phyloP scores from a whole-genome alignment of 2,113 vertebrate species.

The Poicephalus gulielmi region DNA sequence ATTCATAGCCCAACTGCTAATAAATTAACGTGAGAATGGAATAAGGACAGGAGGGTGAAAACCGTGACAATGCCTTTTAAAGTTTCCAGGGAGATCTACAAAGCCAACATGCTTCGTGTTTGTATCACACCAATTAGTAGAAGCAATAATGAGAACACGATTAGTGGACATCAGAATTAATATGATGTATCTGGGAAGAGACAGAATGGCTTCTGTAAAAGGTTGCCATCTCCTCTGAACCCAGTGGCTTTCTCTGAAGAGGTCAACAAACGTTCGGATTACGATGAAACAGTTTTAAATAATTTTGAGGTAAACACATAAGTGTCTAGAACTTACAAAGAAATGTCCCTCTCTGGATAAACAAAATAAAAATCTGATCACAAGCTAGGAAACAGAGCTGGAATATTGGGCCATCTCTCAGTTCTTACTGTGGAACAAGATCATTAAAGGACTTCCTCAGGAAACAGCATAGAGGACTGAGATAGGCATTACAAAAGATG shows the following conservation, averaged over 20 bases:
- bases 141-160: not conserved
- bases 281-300: rapidly evolving
- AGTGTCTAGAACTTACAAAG: not conserved
- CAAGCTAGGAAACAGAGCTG: not conserved
- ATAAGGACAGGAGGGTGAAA: not conserved
- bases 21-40: not conserved
- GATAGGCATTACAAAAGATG: not conserved
- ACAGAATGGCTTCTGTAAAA: not conserved
- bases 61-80: not conserved
- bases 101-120: not conserved
- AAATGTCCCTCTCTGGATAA: rapidly evolving
- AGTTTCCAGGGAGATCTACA: not conserved
- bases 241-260: not conserved
- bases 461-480: not conserved
- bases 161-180: not conserved
- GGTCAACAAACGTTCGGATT: not conserved
- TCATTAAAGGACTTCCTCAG: not conserved
- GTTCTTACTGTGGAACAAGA: not conserved
- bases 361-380: not conserved
- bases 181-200: not conserved
- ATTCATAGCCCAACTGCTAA: not conserved
- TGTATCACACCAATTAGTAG: not conserved
- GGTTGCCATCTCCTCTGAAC: not conserved
- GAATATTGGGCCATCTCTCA: not conserved
- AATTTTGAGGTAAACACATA: not conserved